Evolutionary conservation across 2,888 invertebrate species (phyloP).

Genomic region (Bombylius major): DNA sequence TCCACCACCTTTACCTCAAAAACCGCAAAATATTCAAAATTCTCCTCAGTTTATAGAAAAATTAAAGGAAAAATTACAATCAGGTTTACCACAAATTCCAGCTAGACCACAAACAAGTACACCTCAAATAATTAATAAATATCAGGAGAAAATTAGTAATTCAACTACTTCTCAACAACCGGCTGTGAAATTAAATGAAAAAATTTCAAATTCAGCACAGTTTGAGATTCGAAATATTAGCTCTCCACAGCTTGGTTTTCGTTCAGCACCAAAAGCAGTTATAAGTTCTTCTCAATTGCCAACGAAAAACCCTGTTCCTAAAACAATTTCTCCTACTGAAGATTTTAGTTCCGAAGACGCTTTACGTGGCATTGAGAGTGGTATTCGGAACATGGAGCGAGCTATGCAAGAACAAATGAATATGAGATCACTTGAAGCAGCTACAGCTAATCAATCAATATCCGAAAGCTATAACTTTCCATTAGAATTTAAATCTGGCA

Average conservation of each 20-base stretch:
- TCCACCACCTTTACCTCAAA: constrained; percentile 33
- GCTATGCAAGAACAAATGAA: constrained; percentile 39
- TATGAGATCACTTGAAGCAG: constrained; percentile 30
- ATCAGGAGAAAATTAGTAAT: constrained; percentile 5
- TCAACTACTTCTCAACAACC: constrained; percentile 1
- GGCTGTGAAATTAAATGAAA: constrained; percentile 9
- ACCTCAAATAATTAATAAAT: constrained; percentile 13
- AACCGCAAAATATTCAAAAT: constrained; percentile 31
- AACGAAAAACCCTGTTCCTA: constrained; percentile 2
- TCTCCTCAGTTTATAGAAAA: constrained; percentile 29
- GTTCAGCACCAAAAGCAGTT: constrained; percentile 12
- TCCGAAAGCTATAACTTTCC: constrained; percentile 12
- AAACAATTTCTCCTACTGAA: constrained; percentile 27
- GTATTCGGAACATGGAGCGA: constrained; percentile 36
- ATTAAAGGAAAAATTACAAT: constrained; percentile 27
- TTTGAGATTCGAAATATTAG: constrained; percentile 10
- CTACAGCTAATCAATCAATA: constrained; percentile 12
- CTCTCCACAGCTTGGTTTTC: constrained; percentile 16
- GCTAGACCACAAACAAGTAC: constrained; percentile 6
- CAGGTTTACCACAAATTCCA: constrained; percentile 6
- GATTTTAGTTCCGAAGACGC: constrained; percentile 38
- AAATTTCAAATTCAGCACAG: constrained; percentile 12
- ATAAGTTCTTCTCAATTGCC: constrained; percentile 14
- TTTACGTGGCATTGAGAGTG: constrained; percentile 35
- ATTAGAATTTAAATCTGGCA: constrained; percentile 15